Evolutionary conservation across 2,888 invertebrate species (phyloP).

Genomic region (Eurois occulta): DNA sequence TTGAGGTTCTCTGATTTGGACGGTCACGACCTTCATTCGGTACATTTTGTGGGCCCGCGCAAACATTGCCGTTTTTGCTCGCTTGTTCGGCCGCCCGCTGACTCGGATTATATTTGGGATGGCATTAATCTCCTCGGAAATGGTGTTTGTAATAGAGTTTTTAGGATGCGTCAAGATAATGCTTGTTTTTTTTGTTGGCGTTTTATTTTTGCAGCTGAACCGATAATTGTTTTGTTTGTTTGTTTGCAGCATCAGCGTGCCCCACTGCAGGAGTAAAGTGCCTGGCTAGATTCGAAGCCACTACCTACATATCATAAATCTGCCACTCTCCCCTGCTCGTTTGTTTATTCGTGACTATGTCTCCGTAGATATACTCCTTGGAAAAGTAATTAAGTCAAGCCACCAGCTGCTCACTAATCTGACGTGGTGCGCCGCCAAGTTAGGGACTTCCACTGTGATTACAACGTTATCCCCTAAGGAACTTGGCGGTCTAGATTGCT

Average conservation of each 20-base stretch:
- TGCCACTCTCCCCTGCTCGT: neutral
- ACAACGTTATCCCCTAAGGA: slow-evolving; percentile 37
- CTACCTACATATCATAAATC: neutral
- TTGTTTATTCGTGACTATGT: neutral
- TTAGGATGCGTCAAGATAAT: slow-evolving; percentile 62
- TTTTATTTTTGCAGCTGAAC: slow-evolving; percentile 51
- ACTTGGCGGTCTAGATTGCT: slow-evolving; percentile 24
- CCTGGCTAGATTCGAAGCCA: neutral
- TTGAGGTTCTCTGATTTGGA: slow-evolving; percentile 73
- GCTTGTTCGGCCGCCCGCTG: slow-evolving; percentile 69
- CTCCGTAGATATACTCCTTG: neutral
- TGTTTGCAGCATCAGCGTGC: neutral
- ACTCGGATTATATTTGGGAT: slow-evolving; percentile 70
- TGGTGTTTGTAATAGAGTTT: slow-evolving; percentile 70
- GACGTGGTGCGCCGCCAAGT: slow-evolving; percentile 43
- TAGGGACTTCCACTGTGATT: slow-evolving; percentile 39
- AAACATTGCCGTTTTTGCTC: slow-evolving; percentile 75
- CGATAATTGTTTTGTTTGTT: slow-evolving; percentile 51
- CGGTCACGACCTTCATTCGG: slow-evolving; percentile 71
- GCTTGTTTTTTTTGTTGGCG: slow-evolving; percentile 57
- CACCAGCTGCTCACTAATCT: slow-evolving; percentile 41
- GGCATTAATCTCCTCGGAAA: slow-evolving; percentile 70
- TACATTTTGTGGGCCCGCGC: slow-evolving; percentile 72
- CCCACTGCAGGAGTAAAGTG: neutral
- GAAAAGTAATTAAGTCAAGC: slow-evolving; percentile 40